Evolutionary conservation across 2,113 vertebrate genomes (phyloP).

Genomic region (Catagonus wagneri): DNA sequence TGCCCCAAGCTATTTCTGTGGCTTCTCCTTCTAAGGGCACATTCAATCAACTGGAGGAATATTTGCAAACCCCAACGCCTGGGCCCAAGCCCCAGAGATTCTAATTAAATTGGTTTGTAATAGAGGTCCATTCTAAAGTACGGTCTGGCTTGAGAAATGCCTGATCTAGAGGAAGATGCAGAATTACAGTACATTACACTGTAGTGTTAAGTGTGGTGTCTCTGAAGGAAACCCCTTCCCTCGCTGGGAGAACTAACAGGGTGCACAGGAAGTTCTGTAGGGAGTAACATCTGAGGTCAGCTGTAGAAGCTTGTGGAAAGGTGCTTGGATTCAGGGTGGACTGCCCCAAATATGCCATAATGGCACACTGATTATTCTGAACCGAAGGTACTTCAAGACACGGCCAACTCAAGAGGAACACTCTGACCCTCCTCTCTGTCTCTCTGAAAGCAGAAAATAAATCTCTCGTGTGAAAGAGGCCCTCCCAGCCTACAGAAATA

Average conservation of each 20-base stretch:
- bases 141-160: background rate
- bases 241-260: background rate
- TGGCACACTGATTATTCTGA: background rate
- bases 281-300: background rate
- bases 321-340: background rate
- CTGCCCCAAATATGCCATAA: too few species aligned
- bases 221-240: background rate
- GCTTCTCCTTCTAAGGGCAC: background rate
- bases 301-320: background rate
- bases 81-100: background rate
- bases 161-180: background rate
- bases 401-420: background rate
- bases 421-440: background rate
- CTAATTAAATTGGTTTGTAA: background rate
- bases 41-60: background rate
- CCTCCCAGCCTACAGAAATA: background rate
- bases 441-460: background rate
- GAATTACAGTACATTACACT: background rate
- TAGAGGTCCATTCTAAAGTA: background rate
- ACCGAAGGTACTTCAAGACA: background rate
- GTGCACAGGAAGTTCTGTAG: background rate
- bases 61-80: conserved; percentile 11
- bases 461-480: background rate
- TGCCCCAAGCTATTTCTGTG: background rate
- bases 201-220: background rate